Conservation (phyloP, 2,113 vertebrate species). For the Phrynosoma blainvillii region DNA sequence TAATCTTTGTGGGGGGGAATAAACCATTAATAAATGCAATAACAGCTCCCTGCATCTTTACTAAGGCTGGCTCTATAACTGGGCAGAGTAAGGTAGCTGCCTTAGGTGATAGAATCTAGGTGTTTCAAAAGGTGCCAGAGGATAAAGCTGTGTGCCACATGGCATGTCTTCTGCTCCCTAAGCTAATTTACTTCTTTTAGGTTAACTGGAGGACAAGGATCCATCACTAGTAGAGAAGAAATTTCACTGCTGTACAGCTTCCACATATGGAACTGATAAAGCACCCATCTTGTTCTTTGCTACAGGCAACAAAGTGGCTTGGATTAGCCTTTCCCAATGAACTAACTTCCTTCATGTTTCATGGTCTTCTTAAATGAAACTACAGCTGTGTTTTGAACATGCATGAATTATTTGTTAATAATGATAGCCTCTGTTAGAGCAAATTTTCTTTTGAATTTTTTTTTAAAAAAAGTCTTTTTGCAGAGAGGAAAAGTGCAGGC, state of each 20-base stretch:
- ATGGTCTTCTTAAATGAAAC: neutral
- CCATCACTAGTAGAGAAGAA: neutral
- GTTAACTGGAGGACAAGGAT: neutral
- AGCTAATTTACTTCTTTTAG: neutral
- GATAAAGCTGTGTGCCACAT: neutral
- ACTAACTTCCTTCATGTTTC: too few relatives aligned
- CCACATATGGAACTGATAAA: neutral
- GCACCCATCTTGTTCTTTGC: neutral
- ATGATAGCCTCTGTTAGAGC: neutral
- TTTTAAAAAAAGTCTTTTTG: neutral
- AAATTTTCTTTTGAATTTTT: neutral
- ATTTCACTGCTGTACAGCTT: neutral
- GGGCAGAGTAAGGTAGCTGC: neutral
- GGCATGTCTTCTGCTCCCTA: neutral
- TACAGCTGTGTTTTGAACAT: neutral
- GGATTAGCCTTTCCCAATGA: neutral
- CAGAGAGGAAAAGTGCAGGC: neutral
- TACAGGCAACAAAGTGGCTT: neutral
- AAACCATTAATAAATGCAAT: neutral
- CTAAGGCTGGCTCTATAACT: neutral
- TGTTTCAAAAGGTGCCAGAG: neutral
- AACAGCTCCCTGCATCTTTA: neutral
- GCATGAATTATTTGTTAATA: neutral
- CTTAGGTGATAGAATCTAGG: neutral
- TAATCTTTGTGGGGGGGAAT: neutral